Percentiles rank a stretch among this genome's conserved stretches.
Evolutionary conservation across 2,797 vertebrate genomes (phyloP).

Genomic region (Brotula barbata): DNA sequence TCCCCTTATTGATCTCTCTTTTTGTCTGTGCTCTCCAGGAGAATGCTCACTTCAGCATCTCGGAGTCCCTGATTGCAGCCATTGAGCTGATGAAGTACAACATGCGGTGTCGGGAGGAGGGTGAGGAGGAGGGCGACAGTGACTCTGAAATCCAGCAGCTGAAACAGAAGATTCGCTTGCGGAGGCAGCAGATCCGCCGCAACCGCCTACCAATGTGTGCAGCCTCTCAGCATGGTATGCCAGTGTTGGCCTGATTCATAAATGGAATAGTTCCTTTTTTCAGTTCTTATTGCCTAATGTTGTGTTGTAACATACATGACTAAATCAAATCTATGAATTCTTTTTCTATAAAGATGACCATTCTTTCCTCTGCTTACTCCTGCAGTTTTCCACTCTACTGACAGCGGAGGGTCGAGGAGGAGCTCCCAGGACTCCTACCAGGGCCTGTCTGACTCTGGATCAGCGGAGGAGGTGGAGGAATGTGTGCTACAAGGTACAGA

Average conservation of each 20-base stretch:
- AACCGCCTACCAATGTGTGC: conserved; percentile 73
- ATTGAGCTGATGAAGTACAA: conserved; percentile 99
- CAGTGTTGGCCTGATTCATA: neutral
- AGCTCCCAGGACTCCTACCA: conserved; percentile 87
- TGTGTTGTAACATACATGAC: too few relatives aligned
- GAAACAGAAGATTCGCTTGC: conserved; percentile 93
- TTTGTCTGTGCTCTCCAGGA: conserved; percentile 77
- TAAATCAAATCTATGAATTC: too few relatives aligned
- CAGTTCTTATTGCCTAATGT: neutral
- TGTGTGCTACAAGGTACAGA: conserved; percentile 88
- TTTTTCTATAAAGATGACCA: neutral
- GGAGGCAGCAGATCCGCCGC: conserved; percentile 92
- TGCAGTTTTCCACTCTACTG: conserved; percentile 84
- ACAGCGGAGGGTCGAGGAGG: conserved; percentile 86
- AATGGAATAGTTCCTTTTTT: neutral
- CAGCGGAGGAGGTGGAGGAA: conserved; percentile 89
- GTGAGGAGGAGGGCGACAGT: conserved; percentile 86
- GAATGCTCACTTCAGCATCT: conserved; percentile 98
- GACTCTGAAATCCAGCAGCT: conserved; percentile 96
- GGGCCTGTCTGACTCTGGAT: conserved; percentile 88
- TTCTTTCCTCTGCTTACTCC: neutral
- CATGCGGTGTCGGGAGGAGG: conserved; percentile 77
- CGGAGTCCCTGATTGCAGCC: conserved; percentile 95
- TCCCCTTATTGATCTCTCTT: neutral
- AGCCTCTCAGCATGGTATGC: conserved; percentile 68